These are phyloP conservation scores for Thymallus thymallus DNA, from an alignment of 2,113 vertebrate species.

Conservation along the genomic window DNA sequence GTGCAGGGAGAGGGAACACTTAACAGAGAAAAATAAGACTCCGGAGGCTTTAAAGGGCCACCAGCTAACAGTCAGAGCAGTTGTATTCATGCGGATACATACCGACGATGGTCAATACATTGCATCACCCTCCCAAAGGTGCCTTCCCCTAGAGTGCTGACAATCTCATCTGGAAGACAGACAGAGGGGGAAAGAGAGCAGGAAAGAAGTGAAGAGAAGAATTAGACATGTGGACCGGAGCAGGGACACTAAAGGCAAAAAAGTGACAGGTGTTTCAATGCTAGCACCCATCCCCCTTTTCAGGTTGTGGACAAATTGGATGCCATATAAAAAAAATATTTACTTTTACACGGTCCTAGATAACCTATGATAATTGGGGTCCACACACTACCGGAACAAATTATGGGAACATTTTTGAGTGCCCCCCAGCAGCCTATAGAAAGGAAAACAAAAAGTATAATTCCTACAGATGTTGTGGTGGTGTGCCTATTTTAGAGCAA, in stretches of 20 bases:
- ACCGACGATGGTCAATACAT: conserved; percentile 91
- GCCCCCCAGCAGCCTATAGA: neutral
- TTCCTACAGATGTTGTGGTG: too few species aligned
- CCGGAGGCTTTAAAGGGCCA: neutral
- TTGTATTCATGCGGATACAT: conserved; percentile 13
- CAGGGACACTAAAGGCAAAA: conserved; percentile 29
- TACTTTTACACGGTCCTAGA: conserved; percentile 16
- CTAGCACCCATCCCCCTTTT: conserved; percentile 54
- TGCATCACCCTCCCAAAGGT: conserved; percentile 95
- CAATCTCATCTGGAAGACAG: conserved; percentile 84
- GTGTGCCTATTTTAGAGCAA: too few species aligned
- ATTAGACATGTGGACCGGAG: conserved; percentile 52
- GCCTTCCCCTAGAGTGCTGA: conserved; percentile 90
- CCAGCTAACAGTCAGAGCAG: neutral
- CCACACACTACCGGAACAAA: conserved; percentile 11
- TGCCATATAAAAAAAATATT: conserved; percentile 31
- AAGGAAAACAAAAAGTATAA: too few species aligned
- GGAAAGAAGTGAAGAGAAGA: neutral
- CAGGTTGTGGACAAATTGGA: conserved; percentile 30
- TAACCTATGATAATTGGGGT: conserved; percentile 32
- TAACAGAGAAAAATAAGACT: neutral
- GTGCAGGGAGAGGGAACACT: neutral
- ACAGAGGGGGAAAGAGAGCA: conserved; percentile 18
- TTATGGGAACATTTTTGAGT: conserved; percentile 21
- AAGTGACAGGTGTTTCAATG: conserved; percentile 52